Evolutionary conservation across 92 coral and sea anemone genomes (phyloP), one percentile per base, ranked within the genome.

Genomic region (Umimayanthus chanpuru): DNA sequence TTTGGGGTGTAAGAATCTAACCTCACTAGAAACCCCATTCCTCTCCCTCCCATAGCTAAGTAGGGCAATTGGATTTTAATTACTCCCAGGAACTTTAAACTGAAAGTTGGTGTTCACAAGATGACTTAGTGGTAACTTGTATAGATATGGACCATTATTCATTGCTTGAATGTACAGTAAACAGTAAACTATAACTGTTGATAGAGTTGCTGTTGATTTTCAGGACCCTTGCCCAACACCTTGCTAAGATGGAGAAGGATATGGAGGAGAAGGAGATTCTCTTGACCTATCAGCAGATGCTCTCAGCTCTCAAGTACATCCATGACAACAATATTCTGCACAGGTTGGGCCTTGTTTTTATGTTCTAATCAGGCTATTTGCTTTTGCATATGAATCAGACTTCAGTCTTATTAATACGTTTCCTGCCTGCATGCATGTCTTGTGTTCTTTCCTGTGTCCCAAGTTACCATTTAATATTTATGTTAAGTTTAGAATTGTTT

Each of bases 241-340:
- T 97, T 90, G 76, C 94, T 21, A 93, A 92, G 56, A 86, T 95
- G 56, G 99, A 97, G 20, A 93, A 92, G 56, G 99, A 97, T 87
- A 91, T 97, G 99, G 99, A 97, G 81, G 99, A 97, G 82, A 90
- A 93, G 53, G 99, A 97, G 40, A 97, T 93, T 79, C 86, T 97
- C 29, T 78, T 87, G 18, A 94, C 93, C 88, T 97, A 95, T 80
- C 96, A 97, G 50, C 97, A 97, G 88, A 97, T 97, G 99, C 89
- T 91, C 14, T 96, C 98, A 25, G 99, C 99, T 15, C 89, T 97
- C 85, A 94, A 94, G 70, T 97, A 96, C 88, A 97, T 97, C 86
- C 99, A 97, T 76, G 92, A 91, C 30, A 94, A 95, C 79, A 95
- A 95, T 81, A 97, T 97, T 39, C 75, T 97, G 58, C 99, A 97